Base-by-base conservation (phyloP, 2,888 invertebrate genomes). In the Xanthia icteritia region DNA sequence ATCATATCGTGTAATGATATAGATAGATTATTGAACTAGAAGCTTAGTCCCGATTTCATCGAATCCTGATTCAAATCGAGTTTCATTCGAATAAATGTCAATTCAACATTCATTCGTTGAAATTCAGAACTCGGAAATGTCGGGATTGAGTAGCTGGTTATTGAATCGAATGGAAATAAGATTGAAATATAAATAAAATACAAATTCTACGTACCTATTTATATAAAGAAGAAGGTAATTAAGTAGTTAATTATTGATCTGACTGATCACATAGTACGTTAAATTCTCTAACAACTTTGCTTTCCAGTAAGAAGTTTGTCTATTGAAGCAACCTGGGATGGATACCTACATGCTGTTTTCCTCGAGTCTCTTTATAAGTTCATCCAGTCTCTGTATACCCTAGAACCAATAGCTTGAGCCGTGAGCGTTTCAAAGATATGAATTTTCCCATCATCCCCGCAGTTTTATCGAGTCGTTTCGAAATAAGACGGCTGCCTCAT, bases 401-500 rank as follows among this genome's bases (percentile, higher is more conserved):
- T 60, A 60, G 13, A 56, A 17, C 69, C 81, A 72, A 72, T 76
- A 81, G 20, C 63, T 45, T 39, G 48, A 81, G 54, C 45, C 68
- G 27, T 69, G 68, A 82, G 36, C 72, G 54, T 76, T 69, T 66
- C 68, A 76, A 71, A 88, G 77, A 86, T 86, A 84, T 82, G 77
- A 88, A 84, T 88, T 80, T 75, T 82, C 61, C 78, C 77, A 82
- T 86, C 80, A 86, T 80, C 73, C 60, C 77, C 77, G 69, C 76
- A 82, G 80, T 74, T 72, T 76, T 79, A 83, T 88, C 76, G 81
- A 87, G 79, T 75, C 76, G 80, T 77, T 75, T 81, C 83, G 89
- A 86, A 85, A 88, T 90, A 89, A 89, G 89, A 88, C 81, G 85
- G 75, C 83, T 79, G 81, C 69, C 85, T 90, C 89, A 91, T 91